Evolutionary conservation across 2,113 vertebrate species (phyloP).

Genomic region (Rhinoderma darwinii): DNA sequence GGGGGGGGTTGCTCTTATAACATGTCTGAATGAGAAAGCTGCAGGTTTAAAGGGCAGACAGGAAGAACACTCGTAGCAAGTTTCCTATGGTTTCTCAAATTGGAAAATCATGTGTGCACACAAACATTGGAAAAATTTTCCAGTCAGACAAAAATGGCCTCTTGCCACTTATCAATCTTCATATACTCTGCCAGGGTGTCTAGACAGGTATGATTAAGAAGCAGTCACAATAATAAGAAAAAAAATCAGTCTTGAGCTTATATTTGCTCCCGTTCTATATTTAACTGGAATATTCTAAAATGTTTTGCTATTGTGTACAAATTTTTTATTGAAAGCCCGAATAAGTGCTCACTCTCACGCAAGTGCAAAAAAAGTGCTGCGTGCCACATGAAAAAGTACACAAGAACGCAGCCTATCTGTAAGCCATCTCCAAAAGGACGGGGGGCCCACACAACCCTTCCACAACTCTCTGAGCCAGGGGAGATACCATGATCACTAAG

Average conservation of each 20-base stretch:
- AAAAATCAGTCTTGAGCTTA: neutral
- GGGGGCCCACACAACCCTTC: too few species aligned
- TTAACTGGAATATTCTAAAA: neutral
- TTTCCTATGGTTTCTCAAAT: neutral
- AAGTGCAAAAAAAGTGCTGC: too few species aligned
- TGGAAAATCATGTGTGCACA: neutral
- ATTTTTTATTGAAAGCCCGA: neutral
- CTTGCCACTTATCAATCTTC: neutral
- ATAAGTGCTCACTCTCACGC: too few species aligned
- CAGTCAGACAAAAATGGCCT: constrained; percentile 12
- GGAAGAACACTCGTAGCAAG: neutral
- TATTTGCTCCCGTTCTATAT: neutral
- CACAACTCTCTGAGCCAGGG: too few species aligned
- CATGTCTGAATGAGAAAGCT: neutral
- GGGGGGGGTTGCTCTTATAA: neutral
- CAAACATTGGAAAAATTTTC: neutral
- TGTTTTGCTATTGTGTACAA: neutral
- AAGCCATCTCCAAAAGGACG: too few species aligned
- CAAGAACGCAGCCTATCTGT: too few species aligned
- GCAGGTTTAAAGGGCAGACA: neutral
- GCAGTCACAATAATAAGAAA: neutral
- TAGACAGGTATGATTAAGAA: constrained; percentile 26
- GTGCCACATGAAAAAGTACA: too few species aligned
- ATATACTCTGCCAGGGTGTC: neutral
- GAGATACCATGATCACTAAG: too few species aligned